Evolutionary conservation across 2,888 invertebrate genomes (phyloP), one percentile per base, ranked within the genome.

Genomic region (Melanargia galathea): DNA sequence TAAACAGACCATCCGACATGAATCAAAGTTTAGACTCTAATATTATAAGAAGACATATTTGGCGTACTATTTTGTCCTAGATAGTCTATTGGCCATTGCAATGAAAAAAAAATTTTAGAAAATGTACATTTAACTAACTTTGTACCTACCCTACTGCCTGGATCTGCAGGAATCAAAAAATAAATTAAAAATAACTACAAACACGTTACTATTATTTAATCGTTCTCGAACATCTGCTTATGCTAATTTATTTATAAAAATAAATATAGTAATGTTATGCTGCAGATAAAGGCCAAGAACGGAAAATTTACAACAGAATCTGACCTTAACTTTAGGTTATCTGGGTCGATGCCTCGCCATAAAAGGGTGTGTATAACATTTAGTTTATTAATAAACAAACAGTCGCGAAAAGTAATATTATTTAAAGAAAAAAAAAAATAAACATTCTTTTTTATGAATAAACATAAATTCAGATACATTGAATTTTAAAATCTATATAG

Each of bases 241-340:
- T 11, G 33, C 52, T 10, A 35, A 48, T 48, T 26, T 20, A 52
- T 30, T 51, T 51, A 35, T 35, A 33, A 16, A 16, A 26, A 26
- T 24, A 22, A 35, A 13, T 40, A 22, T 22, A 54, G 8, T 46
- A 52, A 20, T 35, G 8, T 8, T 33, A 35, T 38, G 35, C 40
- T 51, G 13, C 18, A 16, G 30, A 64, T 16, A 66, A 49, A 30
- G 22, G 49, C 51, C 55, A 18, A 51, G 57, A 49, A 66, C 61
- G 64, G 64, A 58, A 64, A 48, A 46, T 63, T 63, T 62, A 57
- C 60, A 60, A 60, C 60, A 52, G 35, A 40, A 48, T 46, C 40
- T 58, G 58, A 66, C 66, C 63, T 65, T 55, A 61, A 58, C 64
- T 62, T 51, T 49, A 51, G 40, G 60, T 64, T 43, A 66, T 62